Conservation (phyloP, 2,888 invertebrate genomes). For the Chloroclysta siterata region DNA sequence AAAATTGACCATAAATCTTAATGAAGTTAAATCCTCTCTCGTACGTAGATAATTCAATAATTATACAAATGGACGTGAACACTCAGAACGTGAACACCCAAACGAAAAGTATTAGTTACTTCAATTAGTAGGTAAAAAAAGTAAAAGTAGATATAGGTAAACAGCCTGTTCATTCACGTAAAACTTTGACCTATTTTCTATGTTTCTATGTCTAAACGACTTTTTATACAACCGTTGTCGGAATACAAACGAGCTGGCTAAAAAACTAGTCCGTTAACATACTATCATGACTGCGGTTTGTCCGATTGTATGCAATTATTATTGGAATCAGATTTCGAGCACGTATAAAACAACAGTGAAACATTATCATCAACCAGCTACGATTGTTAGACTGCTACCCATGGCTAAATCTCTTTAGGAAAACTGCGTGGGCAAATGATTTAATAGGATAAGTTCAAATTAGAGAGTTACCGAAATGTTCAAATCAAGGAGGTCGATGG, state of each 20-base stretch:
- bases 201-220: slow-evolving; percentile 54
- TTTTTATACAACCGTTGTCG: slow-evolving; percentile 61
- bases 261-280: slow-evolving; percentile 67
- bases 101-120: no score
- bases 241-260: slow-evolving; percentile 56
- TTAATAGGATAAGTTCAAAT: slow-evolving; percentile 10
- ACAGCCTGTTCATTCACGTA: slow-evolving; percentile 3
- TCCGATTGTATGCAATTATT: slow-evolving; percentile 64
- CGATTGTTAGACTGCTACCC: slow-evolving; percentile 1
- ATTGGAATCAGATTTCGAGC: slow-evolving; percentile 45
- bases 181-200: slow-evolving; percentile 54
- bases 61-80: no score
- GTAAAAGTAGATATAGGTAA: neutral
- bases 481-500: slow-evolving; percentile 15
- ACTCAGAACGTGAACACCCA: no score
- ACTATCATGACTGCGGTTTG: slow-evolving; percentile 59
- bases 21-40: no score
- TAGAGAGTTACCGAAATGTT: slow-evolving; percentile 6
- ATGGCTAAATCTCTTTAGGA: slow-evolving; percentile 45
- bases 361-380: slow-evolving; percentile 50
- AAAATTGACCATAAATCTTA: no score
- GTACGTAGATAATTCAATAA: no score
- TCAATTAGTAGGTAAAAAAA: neutral
- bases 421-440: slow-evolving; percentile 51
- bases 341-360: slow-evolving; percentile 53